Evolutionary conservation across 2,797 vertebrate genomes (phyloP).

Genomic region (Oreochromis mossambicus): DNA sequence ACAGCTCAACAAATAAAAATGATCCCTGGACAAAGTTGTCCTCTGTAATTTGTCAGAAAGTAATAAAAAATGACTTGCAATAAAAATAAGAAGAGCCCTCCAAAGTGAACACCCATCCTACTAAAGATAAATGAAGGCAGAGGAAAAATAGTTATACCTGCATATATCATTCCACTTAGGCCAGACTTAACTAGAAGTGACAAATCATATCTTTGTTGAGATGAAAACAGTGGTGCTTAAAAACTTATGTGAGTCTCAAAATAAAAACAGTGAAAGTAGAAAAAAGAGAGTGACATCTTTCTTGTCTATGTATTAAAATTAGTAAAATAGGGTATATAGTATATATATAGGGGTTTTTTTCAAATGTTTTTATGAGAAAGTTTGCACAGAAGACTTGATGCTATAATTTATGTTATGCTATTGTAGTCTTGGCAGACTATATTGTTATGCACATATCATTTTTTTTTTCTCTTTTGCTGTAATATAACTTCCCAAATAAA

Average conservation of each 20-base stretch:
- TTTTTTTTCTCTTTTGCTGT: neutral
- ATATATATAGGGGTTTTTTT: rapidly evolving
- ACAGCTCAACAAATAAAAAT: neutral
- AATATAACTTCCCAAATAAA: neutral
- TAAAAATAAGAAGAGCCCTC: neutral
- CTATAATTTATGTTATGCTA: neutral
- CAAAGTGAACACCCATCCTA: neutral
- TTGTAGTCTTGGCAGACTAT: neutral
- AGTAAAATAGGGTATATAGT: neutral
- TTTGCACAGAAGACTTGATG: neutral
- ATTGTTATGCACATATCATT: neutral
- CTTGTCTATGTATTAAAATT: neutral
- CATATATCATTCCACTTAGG: neutral
- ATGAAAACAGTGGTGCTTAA: neutral
- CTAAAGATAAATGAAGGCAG: neutral
- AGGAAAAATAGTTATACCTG: neutral
- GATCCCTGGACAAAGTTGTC: neutral
- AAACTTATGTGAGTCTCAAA: neutral
- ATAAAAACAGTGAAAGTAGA: neutral
- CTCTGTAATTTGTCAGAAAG: neutral
- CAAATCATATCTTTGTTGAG: neutral
- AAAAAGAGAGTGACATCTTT: neutral
- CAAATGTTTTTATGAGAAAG: neutral
- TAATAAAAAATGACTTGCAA: neutral
- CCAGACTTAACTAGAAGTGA: neutral